Conservation (phyloP, 2,797 vertebrate genomes). For the Pterois miles region DNA sequence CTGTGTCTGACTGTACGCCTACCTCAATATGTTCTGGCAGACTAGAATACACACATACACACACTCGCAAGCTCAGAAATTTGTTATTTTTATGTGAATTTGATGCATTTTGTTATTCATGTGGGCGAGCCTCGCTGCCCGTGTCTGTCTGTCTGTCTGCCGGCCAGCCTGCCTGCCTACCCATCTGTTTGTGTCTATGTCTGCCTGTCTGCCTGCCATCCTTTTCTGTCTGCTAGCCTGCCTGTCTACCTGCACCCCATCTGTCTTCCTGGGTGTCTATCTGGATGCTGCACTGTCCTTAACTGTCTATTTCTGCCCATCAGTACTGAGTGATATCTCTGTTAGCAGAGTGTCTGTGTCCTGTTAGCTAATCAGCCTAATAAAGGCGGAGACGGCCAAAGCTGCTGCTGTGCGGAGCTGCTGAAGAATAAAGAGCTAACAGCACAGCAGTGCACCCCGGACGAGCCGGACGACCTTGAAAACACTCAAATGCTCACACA, state of each 20-base stretch:
- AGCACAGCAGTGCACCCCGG: slow-evolving; percentile 29
- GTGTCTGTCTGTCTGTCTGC: slow-evolving; percentile 27
- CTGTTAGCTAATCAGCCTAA: slow-evolving; percentile 69
- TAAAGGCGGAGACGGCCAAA: slow-evolving; percentile 56
- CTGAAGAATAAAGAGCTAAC: slow-evolving; percentile 46
- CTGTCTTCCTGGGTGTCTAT: slow-evolving; percentile 58
- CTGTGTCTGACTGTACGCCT: slow-evolving; percentile 66
- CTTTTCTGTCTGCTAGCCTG: slow-evolving; percentile 25
- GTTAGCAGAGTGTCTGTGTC: slow-evolving; percentile 63
- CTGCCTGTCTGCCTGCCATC: slow-evolving; percentile 24
- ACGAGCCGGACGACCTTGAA: slow-evolving; percentile 57
- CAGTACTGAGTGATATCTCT: slow-evolving; percentile 67
- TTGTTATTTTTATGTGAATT: slow-evolving; percentile 58
- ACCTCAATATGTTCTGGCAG: slow-evolving; percentile 67
- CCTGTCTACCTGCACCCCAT: slow-evolving; percentile 62
- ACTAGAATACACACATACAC: slow-evolving; percentile 43
- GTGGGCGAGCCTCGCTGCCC: slow-evolving; percentile 47
- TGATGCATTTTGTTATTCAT: slow-evolving; percentile 62
- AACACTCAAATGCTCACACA: slow-evolving; percentile 26
- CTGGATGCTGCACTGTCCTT: slow-evolving; percentile 57
- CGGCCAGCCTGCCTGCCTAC: slow-evolving; percentile 27
- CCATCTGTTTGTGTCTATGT: slow-evolving; percentile 55
- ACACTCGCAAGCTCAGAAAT: slow-evolving; percentile 55
- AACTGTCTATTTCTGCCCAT: slow-evolving; percentile 63
- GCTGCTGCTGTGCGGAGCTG: slow-evolving; percentile 49